Percentiles rank a stretch among this genome's conserved stretches.
phyloP scores from a whole-genome alignment of 2,797 vertebrate genomes.

The Coccyzus lansbergi region DNA sequence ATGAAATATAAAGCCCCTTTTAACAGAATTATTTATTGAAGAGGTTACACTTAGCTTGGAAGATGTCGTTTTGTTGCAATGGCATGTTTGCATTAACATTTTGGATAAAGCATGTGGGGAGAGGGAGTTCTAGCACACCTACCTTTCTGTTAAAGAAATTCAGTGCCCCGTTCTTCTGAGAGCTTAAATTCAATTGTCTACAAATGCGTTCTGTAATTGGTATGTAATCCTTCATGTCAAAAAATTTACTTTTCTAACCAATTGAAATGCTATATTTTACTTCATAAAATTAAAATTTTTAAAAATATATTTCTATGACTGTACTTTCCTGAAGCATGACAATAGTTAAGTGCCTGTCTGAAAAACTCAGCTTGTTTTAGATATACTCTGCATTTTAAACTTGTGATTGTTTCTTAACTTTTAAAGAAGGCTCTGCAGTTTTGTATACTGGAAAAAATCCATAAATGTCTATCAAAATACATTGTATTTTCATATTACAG shows the following conservation, averaged over 20 bases:
- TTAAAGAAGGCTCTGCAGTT: background rate
- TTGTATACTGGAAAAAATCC: background rate
- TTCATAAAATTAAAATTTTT: background rate
- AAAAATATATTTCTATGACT: background rate
- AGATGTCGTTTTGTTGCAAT: background rate
- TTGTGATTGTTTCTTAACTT: background rate
- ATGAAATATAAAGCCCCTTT: background rate
- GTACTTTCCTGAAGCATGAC: background rate
- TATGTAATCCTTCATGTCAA: background rate
- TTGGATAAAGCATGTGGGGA: background rate
- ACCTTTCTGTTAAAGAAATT: background rate
- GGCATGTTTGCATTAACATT: background rate
- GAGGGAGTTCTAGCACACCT: background rate
- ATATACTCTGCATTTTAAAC: background rate
- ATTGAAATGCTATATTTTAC: background rate
- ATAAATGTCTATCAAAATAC: background rate
- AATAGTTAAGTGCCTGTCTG: background rate
- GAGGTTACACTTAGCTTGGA: background rate
- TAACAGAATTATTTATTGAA: background rate
- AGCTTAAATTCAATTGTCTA: background rate
- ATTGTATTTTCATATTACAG: conserved; percentile 71
- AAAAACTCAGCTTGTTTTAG: background rate
- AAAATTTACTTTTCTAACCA: conserved; percentile 7
- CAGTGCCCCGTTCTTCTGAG: background rate
- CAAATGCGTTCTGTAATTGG: background rate